Base-by-base conservation (phyloP, 2,797 vertebrate genomes). In the Garrulus glandarius region DNA sequence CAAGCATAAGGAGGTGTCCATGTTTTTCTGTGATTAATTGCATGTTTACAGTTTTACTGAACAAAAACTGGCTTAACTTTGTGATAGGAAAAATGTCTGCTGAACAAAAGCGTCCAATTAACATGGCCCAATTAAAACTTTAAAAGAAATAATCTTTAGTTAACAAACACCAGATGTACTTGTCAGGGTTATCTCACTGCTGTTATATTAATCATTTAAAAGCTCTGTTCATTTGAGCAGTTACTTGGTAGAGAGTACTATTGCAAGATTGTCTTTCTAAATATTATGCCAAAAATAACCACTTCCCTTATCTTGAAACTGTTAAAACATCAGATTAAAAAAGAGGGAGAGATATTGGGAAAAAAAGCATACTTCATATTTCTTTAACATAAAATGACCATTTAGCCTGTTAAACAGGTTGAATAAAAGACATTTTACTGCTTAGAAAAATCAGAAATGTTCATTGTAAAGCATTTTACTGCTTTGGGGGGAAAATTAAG, bases 211-310 rank as follows among this genome's bases (percentile, higher is more conserved):
- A 87, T 96, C 16, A 87, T 92, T 97, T 91, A 88, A 92, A 88
- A 85, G 39, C 63, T 93, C 82, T 94, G 56, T 95, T 93, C 95
- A 88, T 70, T 61, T 61, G 63, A 94, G 76, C 30, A 78, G 76
- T 96, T 91, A 82, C 86, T 94, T 95, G 53, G 82, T 96, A 59
- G 37, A 61, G 39, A 93, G 80, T 78, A 61, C 68, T 82, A 93
- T 86, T 95, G 83, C 75, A 94, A 96, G 94, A 94, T 82, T 94
- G 30, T 70, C 68, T 96, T 97, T 92, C 90, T 95, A 61, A 84
- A 91, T 87, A 93, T 65, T 91, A 84, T 82, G 65, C 95, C 96
- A 97, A 97, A 97, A 98, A 96, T 87, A 97, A 88, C 91, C 56
- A 81, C 91, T 94, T 91, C 94, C 82, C 88, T 74, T 77, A 97